Conservation (phyloP, 2,113 vertebrate genomes). For the Collichthys lucidus region DNA sequence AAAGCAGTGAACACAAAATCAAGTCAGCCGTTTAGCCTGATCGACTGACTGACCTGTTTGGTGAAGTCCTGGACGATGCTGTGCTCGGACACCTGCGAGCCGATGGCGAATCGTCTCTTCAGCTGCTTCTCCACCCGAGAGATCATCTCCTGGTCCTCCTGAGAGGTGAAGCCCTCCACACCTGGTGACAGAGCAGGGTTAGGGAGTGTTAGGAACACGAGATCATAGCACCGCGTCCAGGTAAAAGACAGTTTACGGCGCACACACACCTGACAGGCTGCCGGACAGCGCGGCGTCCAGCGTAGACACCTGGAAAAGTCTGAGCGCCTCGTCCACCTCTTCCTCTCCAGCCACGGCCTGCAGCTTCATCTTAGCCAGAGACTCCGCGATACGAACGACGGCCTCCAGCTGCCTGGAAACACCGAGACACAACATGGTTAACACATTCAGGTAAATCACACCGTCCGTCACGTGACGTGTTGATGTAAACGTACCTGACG, state of each 20-base stretch:
- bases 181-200: conserved; percentile 77
- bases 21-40: no score
- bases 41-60: conserved; percentile 88
- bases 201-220: not conserved
- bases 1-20: no score
- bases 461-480: fast-evolving
- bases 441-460: fast-evolving
- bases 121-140: conserved; percentile 97
- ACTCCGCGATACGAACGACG: conserved; percentile 92
- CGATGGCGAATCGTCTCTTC: conserved; percentile 96
- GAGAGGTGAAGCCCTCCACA: conserved; percentile 95
- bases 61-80: conserved; percentile 97
- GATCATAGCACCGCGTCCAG: not conserved
- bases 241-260: not conserved
- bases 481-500: conserved; percentile 73
- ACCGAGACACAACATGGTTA: fast-evolving
- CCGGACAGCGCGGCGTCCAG: conserved; percentile 94
- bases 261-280: conserved; percentile 89
- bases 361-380: conserved; percentile 96
- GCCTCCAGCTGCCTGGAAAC: conserved; percentile 94
- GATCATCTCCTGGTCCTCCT: conserved; percentile 97
- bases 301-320: conserved; percentile 97
- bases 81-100: conserved; percentile 98
- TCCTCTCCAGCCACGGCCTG: conserved; percentile 93
- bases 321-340: conserved; percentile 93